Evolutionary conservation across 2,797 vertebrate species (phyloP), one percentile per base, ranked within the genome.

Genomic region (Antennarius maculatus): DNA sequence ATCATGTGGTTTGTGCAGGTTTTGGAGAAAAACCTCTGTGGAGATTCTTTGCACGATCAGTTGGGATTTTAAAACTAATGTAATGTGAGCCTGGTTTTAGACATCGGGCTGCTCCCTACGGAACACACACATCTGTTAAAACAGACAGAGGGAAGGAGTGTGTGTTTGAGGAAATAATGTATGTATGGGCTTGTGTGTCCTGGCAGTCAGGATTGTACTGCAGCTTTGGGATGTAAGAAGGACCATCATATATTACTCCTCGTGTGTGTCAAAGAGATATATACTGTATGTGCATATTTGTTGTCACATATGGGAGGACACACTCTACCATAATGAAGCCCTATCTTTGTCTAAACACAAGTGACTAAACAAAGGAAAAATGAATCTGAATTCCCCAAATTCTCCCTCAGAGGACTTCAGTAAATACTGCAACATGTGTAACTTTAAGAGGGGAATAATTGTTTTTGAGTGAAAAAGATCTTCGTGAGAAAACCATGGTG

Each of bases 401-500:
- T 17, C 14, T 49, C 49, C 49, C 13, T 11, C 16, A 61, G 31
- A 61, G 15, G 58, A 18, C 27, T 29, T 70, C 9, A 29, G 11
- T 64, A 55, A 51, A 65, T 42, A 12, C 37, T 58, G 28, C 18
- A 42, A 53, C 28, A 15, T 52, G 42, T 34, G 31, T 23, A 52
- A 66, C 11, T 52, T 69, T 5, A 28, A 27, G 53, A 57, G 18
- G 15, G 41, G 37, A 39, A 62, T 8, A 34, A 46, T 17, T n/a
- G 18, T 6, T 8, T 48, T 48, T 18, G 46, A 48, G 7, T 18
- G 67, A 74, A 76, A 73, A 18, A 43, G 54, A 79, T 75, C 78
- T 74, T 37, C 28, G 71, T 84, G 71, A 80, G 83, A 83, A 78
- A 67, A 52, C 14, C 51, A 17, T 13, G 18, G 34, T n/a, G 53